Evolutionary conservation across 2,113 vertebrate genomes (phyloP).

Genomic region (Suncus etruscus): DNA sequence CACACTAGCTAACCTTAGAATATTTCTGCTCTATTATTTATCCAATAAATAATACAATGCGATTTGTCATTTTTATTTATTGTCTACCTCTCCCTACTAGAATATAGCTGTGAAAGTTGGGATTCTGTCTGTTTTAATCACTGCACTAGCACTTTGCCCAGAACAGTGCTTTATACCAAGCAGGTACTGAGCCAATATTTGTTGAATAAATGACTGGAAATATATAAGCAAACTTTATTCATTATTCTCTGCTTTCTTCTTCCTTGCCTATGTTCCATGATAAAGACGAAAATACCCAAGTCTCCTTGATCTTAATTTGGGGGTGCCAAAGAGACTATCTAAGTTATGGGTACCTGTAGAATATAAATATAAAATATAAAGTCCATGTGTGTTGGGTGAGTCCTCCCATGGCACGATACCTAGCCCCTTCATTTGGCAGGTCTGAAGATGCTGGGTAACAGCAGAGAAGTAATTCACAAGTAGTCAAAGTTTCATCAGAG

Average conservation of each 20-base stretch:
- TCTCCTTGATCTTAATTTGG: neutral
- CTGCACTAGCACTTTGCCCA: neutral
- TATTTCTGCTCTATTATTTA: neutral
- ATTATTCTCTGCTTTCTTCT: neutral
- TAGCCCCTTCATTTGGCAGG: no score
- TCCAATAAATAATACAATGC: neutral
- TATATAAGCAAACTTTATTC: neutral
- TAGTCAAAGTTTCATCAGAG: no score
- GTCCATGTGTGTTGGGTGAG: no score
- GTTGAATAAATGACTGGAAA: neutral
- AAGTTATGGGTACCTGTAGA: neutral
- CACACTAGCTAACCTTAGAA: no score
- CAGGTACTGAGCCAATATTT: neutral
- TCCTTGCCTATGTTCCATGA: neutral
- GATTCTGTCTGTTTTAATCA: slow-evolving; percentile 1
- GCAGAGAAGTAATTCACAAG: no score
- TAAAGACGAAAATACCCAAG: neutral
- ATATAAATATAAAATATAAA: no score
- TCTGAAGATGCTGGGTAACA: no score
- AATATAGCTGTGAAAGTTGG: neutral
- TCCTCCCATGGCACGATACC: no score
- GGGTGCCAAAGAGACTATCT: neutral
- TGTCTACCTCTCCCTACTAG: neutral
- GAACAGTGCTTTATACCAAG: neutral
- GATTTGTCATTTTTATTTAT: neutral